Percentiles rank a stretch among this genome's conserved stretches.
These are phyloP conservation scores for Phodopus roborovskii DNA, from an alignment of 2,113 vertebrate species.

Conservation along the genomic window DNA sequence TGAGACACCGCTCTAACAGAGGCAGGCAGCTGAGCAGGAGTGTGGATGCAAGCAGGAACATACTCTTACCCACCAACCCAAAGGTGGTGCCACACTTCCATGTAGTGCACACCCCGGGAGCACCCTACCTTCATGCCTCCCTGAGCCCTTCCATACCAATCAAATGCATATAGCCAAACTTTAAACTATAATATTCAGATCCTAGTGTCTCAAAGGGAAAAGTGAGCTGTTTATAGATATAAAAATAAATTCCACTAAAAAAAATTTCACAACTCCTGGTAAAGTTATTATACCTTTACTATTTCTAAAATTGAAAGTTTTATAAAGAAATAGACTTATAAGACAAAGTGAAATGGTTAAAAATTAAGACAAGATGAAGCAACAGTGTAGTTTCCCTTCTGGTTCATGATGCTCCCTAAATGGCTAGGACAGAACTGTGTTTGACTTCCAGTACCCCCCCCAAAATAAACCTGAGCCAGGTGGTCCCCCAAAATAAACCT, in stretches of 20 bases:
- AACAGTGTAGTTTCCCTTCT: background rate
- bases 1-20: background rate
- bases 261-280: conserved; percentile 37
- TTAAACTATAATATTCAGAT: conserved; percentile 7
- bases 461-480: background rate
- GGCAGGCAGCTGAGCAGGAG: background rate
- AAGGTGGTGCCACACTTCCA: background rate
- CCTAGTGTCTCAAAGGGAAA: conserved; percentile 2
- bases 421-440: conserved; percentile 14
- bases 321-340: background rate
- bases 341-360: conserved; percentile 25
- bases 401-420: background rate
- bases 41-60: background rate
- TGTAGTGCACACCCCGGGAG: background rate
- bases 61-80: background rate
- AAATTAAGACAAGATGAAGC: background rate
- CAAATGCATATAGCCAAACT: background rate
- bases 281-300: conserved; percentile 49
- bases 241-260: conserved; percentile 52
- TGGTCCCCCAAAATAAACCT: background rate
- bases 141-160: background rate
- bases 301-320: conserved; percentile 20
- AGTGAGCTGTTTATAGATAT: background rate
- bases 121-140: background rate
- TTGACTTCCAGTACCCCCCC: background rate